A percentile compares a stretch with the other conserved stretches of the same genome.
phyloP scores from a whole-genome alignment of 2,888 invertebrate species.

The Drosophila melanocephala region DNA sequence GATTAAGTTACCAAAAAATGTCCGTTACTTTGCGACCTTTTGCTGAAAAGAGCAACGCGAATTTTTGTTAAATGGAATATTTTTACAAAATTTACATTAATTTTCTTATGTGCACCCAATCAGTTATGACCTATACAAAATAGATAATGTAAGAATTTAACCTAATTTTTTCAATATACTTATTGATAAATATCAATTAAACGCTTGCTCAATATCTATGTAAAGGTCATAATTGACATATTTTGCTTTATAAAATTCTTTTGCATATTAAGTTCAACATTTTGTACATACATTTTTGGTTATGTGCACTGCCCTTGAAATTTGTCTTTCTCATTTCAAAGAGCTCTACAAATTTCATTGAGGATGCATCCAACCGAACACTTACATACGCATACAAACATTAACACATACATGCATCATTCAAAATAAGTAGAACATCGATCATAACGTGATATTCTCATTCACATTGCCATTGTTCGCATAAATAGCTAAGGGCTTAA shows the following conservation, averaged over 20 bases:
- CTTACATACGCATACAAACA: constrained; percentile 36
- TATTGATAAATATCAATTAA: background rate
- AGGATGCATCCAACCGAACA: constrained; percentile 29
- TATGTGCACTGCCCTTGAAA: constrained; percentile 42
- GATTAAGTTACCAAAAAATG: constrained; percentile 1
- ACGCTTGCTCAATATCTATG: background rate
- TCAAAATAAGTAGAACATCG: constrained; percentile 11
- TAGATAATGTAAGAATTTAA: background rate
- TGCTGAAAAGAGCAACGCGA: background rate
- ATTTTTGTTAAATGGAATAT: background rate
- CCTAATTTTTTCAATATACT: background rate
- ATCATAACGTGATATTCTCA: constrained; percentile 18
- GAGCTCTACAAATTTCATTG: constrained; percentile 37
- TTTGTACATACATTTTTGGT: constrained; percentile 73
- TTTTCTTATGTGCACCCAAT: background rate
- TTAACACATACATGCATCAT: constrained; percentile 29
- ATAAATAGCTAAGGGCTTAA: constrained; percentile 15
- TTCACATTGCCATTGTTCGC: constrained; percentile 1
- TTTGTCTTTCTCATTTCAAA: constrained; percentile 38
- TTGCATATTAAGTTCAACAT: constrained; percentile 35
- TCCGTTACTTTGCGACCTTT: background rate
- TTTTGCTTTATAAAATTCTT: background rate
- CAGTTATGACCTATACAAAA: background rate
- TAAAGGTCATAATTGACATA: constrained; percentile 3
- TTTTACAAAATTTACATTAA: background rate